Conservation (phyloP, 2,888 invertebrate genomes). For the Gymnocheta viridis region DNA sequence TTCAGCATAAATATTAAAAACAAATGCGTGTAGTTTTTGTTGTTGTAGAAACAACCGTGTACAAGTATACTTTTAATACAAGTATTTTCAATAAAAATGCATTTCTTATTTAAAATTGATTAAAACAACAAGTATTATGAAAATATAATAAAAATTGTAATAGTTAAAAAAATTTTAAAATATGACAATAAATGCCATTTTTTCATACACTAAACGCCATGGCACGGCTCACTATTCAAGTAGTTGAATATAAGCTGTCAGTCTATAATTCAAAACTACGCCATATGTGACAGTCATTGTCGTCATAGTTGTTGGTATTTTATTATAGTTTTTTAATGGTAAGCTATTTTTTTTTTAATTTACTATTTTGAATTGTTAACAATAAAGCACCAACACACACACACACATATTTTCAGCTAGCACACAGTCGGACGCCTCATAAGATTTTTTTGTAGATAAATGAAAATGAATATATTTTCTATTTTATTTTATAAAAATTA, state of each 20-base stretch:
- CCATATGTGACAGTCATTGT: conserved; percentile 70
- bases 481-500: conserved; percentile 37
- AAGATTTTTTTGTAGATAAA: conserved; percentile 65
- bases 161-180: neutral
- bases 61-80: too few species aligned
- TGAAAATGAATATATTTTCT: conserved; percentile 64
- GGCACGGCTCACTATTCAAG: conserved; percentile 47
- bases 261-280: conserved; percentile 71
- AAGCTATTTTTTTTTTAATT: conserved; percentile 25
- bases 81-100: too few species aligned
- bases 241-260: conserved; percentile 70
- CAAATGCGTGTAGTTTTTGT: too few species aligned
- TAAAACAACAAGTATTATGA: too few species aligned
- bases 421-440: conserved; percentile 62
- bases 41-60: too few species aligned
- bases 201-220: conserved; percentile 48
- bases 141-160: neutral
- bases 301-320: conserved; percentile 55
- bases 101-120: too few species aligned
- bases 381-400: conserved; percentile 28
- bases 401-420: conserved; percentile 3
- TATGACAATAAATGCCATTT: conserved; percentile 61
- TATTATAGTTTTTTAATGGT: conserved; percentile 28
- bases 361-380: conserved; percentile 57
- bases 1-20: too few species aligned